Base-by-base conservation (phyloP, 2,888 invertebrate genomes). In the Anodontia alba region DNA sequence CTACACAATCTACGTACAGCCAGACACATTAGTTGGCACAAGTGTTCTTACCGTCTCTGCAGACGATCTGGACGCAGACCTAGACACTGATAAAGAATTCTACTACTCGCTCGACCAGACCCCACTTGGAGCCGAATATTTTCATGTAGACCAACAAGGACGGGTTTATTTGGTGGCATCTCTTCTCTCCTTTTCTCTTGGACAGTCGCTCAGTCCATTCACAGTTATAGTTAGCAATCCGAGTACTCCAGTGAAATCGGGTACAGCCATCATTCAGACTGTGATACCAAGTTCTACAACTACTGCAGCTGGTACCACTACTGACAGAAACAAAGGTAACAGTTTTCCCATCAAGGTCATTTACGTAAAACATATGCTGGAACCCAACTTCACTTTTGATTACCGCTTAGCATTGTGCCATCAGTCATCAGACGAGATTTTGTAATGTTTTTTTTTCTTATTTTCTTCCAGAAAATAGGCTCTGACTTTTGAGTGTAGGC, bases 241-340 rank as follows among this genome's bases (percentile, higher is more conserved):
- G 12, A 10, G 20, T 15, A 20, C 31, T 3, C 26, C 29, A 3
- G 54, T 29, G 3, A 54, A 54, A 12, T 20, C 33, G 33, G 81
- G 80, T n/a, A 78, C 73, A 7, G 75, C 81, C 7, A 62, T 33
- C 1, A 54, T 29, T 23, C 8, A 20, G 23, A 51, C 81, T 15
- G 67, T 54, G 8, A 74, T 82, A 15, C 76, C 80, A n/a, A 67
- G 36, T 1, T 33, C 62, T 17, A 75, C 82, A 5, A 85, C 85
- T 0, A 82, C 80, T 54, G 36, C 71, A 12, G 46, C 72, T 0
- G 78, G 80, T 0, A 82, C 85, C 12, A 85, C 85, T 38, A 85
- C 85, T 20, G 85, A 85, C 49, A 68, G 85, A 43, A 71, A 80
- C 49, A 67, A 31, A 67, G 84, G 84, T 84, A 54, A 46, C n/a